A percentile compares a stretch with the other conserved stretches of the same genome.
Conservation (phyloP, 2,113 vertebrate genomes). For the Myotis lucifugus region DNA sequence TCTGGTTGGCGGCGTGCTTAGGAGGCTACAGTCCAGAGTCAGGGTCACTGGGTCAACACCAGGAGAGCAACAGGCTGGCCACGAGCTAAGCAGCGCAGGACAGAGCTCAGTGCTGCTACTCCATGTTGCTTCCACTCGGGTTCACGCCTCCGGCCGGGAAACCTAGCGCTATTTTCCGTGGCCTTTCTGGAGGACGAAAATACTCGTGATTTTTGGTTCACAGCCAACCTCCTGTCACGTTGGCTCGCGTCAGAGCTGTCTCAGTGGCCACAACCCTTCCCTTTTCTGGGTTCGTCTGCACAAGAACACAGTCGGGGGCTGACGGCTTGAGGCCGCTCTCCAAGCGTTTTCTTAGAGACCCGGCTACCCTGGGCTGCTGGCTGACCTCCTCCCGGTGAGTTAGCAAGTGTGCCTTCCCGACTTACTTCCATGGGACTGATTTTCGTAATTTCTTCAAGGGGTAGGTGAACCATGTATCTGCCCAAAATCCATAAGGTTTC, state of each 20-base stretch:
- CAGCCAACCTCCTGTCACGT: not conserved
- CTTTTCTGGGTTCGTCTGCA: not conserved
- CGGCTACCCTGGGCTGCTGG: not conserved
- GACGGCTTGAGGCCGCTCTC: not conserved
- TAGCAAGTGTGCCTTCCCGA: conserved; percentile 34
- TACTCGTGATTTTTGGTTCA: not conserved
- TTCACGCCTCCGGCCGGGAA: not conserved
- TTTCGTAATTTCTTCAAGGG: conserved; percentile 86
- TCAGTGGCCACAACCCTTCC: not conserved
- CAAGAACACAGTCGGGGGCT: not conserved
- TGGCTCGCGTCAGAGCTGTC: not conserved
- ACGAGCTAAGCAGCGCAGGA: not conserved
- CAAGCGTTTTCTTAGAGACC: not conserved
- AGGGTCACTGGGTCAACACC: not conserved
- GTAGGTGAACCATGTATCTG: conserved; percentile 89
- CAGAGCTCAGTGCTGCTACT: not conserved
- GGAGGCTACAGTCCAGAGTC: not conserved
- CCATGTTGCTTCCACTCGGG: not conserved
- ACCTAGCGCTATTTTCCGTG: not conserved
- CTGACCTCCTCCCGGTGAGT: not conserved
- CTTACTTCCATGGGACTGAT: conserved; percentile 87
- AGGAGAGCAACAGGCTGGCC: not conserved
- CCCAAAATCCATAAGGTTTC: conserved; percentile 89
- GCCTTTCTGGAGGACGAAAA: conserved; percentile 7
- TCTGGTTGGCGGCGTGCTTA: not conserved